phyloP scores from a whole-genome alignment of 2,888 invertebrate genomes.

The Latrodectus elegans region DNA sequence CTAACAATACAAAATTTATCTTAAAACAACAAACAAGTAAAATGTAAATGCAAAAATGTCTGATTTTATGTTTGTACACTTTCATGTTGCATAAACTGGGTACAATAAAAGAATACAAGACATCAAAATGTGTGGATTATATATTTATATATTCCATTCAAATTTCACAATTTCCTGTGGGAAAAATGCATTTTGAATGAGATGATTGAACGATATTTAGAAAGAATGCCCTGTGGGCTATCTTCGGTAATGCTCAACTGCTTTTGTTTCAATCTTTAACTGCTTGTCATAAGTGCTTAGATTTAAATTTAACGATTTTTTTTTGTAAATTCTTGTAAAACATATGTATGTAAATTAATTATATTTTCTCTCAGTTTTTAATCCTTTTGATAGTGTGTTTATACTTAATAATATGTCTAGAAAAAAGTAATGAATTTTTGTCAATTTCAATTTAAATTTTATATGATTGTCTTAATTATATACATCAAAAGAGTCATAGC shows the following conservation, averaged over 20 bases:
- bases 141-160: slow-evolving; percentile 45
- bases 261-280: slow-evolving; percentile 38
- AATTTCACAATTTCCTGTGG: slow-evolving; percentile 6
- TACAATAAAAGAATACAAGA: slow-evolving; percentile 9
- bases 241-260: background rate
- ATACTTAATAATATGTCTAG: too few species aligned
- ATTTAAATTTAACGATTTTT: too few species aligned
- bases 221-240: slow-evolving; percentile 27
- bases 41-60: slow-evolving; percentile 12
- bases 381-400: too few species aligned
- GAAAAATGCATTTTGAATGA: slow-evolving; percentile 26
- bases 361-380: too few species aligned
- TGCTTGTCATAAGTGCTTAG: background rate
- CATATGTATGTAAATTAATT: too few species aligned
- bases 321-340: too few species aligned
- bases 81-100: background rate
- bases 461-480: too few species aligned
- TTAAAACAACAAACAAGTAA: background rate
- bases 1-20: too few species aligned
- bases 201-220: slow-evolving; percentile 9
- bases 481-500: too few species aligned
- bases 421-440: too few species aligned
- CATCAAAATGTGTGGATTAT: slow-evolving; percentile 36
- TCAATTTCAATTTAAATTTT: too few species aligned
- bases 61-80: slow-evolving; percentile 19